Percentiles rank a stretch among this genome's conserved stretches.
Conservation (phyloP, 1,140 invertebrate genomes). For the Pachypeltis micranthus region DNA sequence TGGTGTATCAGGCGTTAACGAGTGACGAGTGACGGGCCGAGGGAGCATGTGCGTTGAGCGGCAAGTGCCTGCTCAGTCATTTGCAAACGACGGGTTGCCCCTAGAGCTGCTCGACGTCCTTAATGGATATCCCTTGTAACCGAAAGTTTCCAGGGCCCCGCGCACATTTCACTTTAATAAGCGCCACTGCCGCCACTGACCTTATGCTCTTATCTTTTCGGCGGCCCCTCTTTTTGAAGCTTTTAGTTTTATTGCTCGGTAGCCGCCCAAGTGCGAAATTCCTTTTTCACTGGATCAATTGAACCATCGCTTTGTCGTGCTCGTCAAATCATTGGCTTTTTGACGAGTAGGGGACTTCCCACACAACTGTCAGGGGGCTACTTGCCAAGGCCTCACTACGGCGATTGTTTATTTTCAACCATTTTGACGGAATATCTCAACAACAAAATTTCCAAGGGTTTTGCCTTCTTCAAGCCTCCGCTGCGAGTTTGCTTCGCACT, state of each 20-base stretch:
- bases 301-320: no score
- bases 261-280: neutral
- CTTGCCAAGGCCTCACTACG: no score
- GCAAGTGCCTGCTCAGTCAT: neutral
- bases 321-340: no score
- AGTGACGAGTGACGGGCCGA: neutral
- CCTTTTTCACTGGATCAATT: no score
- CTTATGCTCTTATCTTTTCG: conserved; percentile 11
- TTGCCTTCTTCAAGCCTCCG: no score
- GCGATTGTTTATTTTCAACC: no score
- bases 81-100: neutral
- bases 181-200: no score
- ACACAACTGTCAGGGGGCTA: no score
- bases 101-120: neutral
- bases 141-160: neutral
- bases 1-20: conserved; percentile 6
- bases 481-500: no score
- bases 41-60: conserved; percentile 7
- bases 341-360: no score
- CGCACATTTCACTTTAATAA: conserved; percentile 12
- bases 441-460: no score
- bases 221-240: neutral
- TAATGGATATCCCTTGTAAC: conserved; percentile 16
- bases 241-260: conserved; percentile 1
- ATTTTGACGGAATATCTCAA: no score